Conservation (phyloP, 2,888 invertebrate genomes). For the Oasisia sp. region DNA sequence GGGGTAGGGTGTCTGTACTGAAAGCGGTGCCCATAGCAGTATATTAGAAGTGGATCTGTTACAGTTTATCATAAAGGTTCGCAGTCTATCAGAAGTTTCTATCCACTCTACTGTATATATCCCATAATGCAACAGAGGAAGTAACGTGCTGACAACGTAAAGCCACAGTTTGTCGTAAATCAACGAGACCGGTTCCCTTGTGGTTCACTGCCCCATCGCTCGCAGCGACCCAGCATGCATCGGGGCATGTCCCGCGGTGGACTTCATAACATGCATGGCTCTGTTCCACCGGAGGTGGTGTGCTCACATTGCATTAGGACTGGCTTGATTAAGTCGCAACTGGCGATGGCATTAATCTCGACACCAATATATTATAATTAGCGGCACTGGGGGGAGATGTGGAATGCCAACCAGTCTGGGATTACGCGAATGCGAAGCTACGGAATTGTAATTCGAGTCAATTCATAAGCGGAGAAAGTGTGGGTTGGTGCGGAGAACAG, state of each 20-base stretch:
- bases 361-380: slow-evolving; percentile 17
- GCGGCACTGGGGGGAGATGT: neutral
- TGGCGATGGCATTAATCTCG: neutral
- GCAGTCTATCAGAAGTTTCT: too few species aligned
- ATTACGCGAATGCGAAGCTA: neutral
- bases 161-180: neutral
- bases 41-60: too few species aligned
- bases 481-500: neutral
- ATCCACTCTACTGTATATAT: neutral
- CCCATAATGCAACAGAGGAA: neutral
- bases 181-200: neutral
- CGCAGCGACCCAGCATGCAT: neutral
- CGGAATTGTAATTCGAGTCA: neutral
- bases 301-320: slow-evolving; percentile 6
- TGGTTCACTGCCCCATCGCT: neutral
- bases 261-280: slow-evolving; percentile 5
- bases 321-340: neutral
- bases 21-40: too few species aligned
- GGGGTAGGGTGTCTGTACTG: neutral
- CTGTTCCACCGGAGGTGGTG: neutral
- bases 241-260: neutral
- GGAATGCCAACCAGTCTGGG: slow-evolving; percentile 8
- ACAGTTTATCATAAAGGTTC: too few species aligned
- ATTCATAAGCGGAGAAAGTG: neutral
- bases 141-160: neutral